Percentiles rank a stretch among this genome's conserved stretches.
phyloP scores from a whole-genome alignment of 2,797 vertebrate genomes.

The Momotus momota region DNA sequence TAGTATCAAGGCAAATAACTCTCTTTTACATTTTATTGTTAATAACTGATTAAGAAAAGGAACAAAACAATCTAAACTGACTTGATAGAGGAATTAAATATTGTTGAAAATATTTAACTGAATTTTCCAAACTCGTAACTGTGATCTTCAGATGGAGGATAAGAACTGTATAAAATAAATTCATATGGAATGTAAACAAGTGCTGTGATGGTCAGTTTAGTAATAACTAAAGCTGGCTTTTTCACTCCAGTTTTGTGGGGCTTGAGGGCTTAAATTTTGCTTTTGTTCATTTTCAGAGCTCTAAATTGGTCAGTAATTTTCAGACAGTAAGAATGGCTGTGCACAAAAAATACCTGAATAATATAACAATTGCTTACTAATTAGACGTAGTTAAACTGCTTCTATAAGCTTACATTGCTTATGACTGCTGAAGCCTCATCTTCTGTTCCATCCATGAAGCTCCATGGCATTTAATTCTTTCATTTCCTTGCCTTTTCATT shows the following conservation, averaged over 20 bases:
- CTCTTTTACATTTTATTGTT: background rate
- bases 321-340: background rate
- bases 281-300: background rate
- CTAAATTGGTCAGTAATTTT: background rate
- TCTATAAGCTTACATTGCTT: background rate
- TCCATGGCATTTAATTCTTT: background rate
- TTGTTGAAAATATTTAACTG: background rate
- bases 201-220: background rate
- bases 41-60: background rate
- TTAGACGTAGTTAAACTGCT: background rate
- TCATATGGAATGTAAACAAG: background rate
- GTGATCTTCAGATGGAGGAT: background rate
- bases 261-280: background rate
- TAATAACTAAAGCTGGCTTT: background rate
- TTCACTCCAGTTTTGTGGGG: background rate
- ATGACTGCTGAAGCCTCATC: background rate
- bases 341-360: background rate
- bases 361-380: background rate
- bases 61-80: background rate
- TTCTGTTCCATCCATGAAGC: background rate
- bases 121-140: background rate
- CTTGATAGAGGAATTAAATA: background rate
- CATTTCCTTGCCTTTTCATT: background rate
- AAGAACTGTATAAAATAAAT: background rate
- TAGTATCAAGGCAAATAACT: background rate